Conservation (phyloP, 1,140 invertebrate species). For the Trypoxylus dichotomus region DNA sequence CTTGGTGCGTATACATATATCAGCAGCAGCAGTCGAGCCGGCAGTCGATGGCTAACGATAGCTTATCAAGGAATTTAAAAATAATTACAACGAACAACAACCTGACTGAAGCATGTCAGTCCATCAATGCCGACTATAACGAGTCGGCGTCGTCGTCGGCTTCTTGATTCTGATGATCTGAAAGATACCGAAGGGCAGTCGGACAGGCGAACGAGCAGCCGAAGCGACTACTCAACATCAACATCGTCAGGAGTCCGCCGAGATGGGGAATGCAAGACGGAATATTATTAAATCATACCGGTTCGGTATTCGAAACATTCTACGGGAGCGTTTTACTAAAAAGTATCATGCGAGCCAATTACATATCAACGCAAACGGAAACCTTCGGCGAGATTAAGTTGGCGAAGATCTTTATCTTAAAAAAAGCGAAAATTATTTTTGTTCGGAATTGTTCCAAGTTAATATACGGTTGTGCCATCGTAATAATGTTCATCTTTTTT, state of each 20-base stretch:
- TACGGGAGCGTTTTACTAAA: not conserved
- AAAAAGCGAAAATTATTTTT: no score
- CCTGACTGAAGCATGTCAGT: conserved; percentile 40
- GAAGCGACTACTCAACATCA: not conserved
- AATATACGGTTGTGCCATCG: no score
- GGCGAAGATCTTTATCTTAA: no score
- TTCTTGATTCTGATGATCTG: not conserved
- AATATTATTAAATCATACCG: not conserved
- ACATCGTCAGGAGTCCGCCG: not conserved
- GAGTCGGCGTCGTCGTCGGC: conserved; percentile 34
- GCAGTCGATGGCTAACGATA: conserved; percentile 42
- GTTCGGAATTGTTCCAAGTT: no score
- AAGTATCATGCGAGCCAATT: not conserved
- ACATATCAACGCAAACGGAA: not conserved
- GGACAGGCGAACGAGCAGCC: not conserved
- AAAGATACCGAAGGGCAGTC: not conserved
- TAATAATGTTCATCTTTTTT: no score
- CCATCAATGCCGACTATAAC: conserved; percentile 42
- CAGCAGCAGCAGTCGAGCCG: conserved; percentile 24
- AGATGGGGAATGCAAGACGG: not conserved
- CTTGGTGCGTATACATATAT: not conserved
- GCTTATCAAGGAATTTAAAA: conserved; percentile 45
- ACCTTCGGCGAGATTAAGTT: no score
- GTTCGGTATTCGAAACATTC: not conserved
- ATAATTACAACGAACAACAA: conserved; percentile 42